Base-by-base conservation (phyloP, 2,888 invertebrate genomes). In the Epiblema foenella region DNA sequence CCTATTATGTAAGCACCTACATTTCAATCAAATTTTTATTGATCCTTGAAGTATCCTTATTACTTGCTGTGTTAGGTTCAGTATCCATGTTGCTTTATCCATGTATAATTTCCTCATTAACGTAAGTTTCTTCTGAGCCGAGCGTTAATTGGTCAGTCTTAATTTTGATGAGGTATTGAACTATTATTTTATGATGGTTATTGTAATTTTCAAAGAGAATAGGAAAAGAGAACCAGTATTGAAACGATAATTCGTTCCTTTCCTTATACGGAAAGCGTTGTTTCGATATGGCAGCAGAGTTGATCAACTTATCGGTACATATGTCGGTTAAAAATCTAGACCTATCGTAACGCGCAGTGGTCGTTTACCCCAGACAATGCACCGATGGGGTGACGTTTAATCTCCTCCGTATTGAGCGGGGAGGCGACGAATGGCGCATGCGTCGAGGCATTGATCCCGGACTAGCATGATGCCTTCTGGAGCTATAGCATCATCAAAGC, bases 331-430 rank as follows among this genome's bases (percentile, higher is more conserved):
- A 66, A 64, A 65, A 49, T 78, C 80, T 81, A 90, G 90, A 91
- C 91, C 91, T 91, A 91, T 90, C 86, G 83, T 91, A 91, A 91
- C 88, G 87, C 89, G 78, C 73, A 78, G 79, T 81, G 88, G 89
- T 89, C 89, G 85, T 90, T 90, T 90, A 89, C 90, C 89, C 82
- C 85, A 74, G 80, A 77, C 78, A 78, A 78, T 81, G 84, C 83
- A 79, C 77, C 77, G 82, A 76, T 84, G 76, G 87, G 87, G 85
- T 88, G 88, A 88, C 88, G 88, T 86, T 85, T 83, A 77, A 77
- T 77, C 78, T 73, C 73, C 75, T 73, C 66, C 24, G 78, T 89
- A 90, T 89, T 75, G 90, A 89, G 72, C 84, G 78, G 73, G 70
- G 73, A 66, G 17, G 82, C 88, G 82, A 87, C 85, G 86, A 77